A percentile compares a stretch with the other conserved stretches of the same genome.
Evolutionary conservation across 1,140 invertebrate species (phyloP).

Genomic region (Probaryconus sp.): DNA sequence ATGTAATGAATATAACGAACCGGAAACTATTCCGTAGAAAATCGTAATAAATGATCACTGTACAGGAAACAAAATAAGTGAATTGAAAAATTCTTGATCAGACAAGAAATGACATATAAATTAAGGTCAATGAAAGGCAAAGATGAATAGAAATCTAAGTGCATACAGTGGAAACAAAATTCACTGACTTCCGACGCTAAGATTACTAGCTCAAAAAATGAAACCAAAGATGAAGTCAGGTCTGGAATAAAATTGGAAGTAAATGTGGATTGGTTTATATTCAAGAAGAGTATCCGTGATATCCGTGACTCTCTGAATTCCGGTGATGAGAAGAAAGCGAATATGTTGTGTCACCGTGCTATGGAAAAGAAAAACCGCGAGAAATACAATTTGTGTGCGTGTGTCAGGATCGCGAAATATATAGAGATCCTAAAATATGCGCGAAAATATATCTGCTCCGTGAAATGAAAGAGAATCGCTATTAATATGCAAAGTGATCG

Average conservation of each 20-base stretch:
- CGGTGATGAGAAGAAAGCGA: conserved; percentile 25
- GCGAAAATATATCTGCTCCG: conserved; percentile 10
- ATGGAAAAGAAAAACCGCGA: conserved; percentile 21
- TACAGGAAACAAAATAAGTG: conserved; percentile 6
- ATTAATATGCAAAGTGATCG: conserved; percentile 27
- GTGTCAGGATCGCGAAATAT: conserved; percentile 19
- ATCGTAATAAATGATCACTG: conserved; percentile 8
- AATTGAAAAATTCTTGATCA: conserved; percentile 16
- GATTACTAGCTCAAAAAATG: conserved; percentile 24
- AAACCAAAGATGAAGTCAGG: conserved; percentile 24
- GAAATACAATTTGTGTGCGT: conserved; percentile 42
- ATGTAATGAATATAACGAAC: no score
- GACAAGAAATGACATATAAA: conserved; percentile 18
- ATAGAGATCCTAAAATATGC: conserved; percentile 24
- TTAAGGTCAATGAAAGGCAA: conserved; percentile 10
- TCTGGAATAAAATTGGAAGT: conserved; percentile 37
- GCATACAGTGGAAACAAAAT: conserved; percentile 9
- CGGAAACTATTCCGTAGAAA: no score
- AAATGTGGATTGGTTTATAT: conserved; percentile 46
- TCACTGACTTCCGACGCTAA: conserved; percentile 12
- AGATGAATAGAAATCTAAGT: conserved; percentile 21
- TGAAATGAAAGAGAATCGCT: conserved; percentile 13
- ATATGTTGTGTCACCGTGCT: conserved; percentile 6
- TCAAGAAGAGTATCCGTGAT: conserved; percentile 37
- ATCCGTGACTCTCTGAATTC: conserved; percentile 18